A percentile compares a stretch with the other conserved stretches of the same genome.
Evolutionary conservation across 2,113 vertebrate genomes (phyloP).

Genomic region (Hystrix cristata): DNA sequence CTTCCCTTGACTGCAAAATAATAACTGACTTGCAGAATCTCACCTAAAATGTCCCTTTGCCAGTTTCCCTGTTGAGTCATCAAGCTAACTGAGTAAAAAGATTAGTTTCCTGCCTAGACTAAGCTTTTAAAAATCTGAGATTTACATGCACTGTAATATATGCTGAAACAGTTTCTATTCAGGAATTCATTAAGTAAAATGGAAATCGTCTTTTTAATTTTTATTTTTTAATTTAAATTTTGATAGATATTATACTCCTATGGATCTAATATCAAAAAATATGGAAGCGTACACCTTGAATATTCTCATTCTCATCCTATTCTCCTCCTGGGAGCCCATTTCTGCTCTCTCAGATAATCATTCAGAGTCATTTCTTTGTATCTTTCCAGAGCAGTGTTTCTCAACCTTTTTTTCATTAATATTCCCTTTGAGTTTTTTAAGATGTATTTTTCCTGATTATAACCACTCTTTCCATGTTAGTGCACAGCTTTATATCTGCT

Average conservation of each 20-base stretch:
- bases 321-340: neutral
- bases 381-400: neutral
- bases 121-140: neutral
- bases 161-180: neutral
- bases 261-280: slow-evolving; percentile 7
- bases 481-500: neutral
- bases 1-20: slow-evolving; percentile 7
- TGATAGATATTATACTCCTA: neutral
- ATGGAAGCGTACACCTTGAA: neutral
- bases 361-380: neutral
- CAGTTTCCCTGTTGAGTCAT: slow-evolving; percentile 11
- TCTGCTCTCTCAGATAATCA: neutral
- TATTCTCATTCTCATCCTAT: neutral
- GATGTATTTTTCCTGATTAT: neutral
- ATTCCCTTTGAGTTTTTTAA: neutral
- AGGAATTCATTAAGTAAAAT: slow-evolving; percentile 58
- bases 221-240: slow-evolving; percentile 57
- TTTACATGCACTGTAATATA: neutral
- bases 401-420: neutral
- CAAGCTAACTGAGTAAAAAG: slow-evolving; percentile 29
- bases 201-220: neutral
- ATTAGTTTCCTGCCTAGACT: neutral
- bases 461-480: neutral
- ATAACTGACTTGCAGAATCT: neutral
- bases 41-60: neutral